Conservation (phyloP, 2,888 invertebrate species). For the Gibbula magus region DNA sequence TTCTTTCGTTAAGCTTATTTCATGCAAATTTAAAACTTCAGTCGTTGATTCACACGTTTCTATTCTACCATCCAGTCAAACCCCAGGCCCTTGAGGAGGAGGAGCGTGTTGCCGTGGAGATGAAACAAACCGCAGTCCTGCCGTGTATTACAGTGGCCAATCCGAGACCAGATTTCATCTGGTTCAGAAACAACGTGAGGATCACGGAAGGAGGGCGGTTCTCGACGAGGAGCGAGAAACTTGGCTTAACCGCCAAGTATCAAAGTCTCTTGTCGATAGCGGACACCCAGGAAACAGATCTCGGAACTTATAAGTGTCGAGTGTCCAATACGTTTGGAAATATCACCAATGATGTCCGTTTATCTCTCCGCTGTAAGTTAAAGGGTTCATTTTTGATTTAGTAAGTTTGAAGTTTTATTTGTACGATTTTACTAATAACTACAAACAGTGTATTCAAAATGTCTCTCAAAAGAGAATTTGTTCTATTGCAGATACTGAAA, state of each 20-base stretch:
- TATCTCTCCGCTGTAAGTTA: constrained; percentile 58
- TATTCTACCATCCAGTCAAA: constrained; percentile 50
- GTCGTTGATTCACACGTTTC: too few species aligned
- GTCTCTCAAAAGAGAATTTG: too few species aligned
- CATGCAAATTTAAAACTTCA: too few species aligned
- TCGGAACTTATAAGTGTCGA: constrained; percentile 57
- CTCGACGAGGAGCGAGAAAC: neutral
- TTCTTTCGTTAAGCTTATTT: too few species aligned
- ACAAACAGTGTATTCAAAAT: too few species aligned
- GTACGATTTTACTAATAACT: neutral
- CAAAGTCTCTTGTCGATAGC: constrained; percentile 36
- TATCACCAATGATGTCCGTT: constrained; percentile 40
- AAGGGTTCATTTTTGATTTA: neutral
- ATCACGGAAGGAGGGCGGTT: constrained; percentile 23
- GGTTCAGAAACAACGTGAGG: constrained; percentile 49
- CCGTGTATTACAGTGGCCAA: constrained; percentile 52
- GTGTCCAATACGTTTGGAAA: constrained; percentile 53
- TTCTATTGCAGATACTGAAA: too few species aligned
- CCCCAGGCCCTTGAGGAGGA: constrained; percentile 40
- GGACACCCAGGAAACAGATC: constrained; percentile 42
- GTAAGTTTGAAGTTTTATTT: neutral
- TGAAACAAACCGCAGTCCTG: constrained; percentile 43
- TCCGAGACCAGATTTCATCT: constrained; percentile 53
- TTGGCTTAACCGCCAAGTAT: constrained; percentile 19
- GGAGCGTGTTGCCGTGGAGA: constrained; percentile 49